Base-by-base conservation (phyloP, 2,888 invertebrate species). In the Andrena trimmerana region DNA sequence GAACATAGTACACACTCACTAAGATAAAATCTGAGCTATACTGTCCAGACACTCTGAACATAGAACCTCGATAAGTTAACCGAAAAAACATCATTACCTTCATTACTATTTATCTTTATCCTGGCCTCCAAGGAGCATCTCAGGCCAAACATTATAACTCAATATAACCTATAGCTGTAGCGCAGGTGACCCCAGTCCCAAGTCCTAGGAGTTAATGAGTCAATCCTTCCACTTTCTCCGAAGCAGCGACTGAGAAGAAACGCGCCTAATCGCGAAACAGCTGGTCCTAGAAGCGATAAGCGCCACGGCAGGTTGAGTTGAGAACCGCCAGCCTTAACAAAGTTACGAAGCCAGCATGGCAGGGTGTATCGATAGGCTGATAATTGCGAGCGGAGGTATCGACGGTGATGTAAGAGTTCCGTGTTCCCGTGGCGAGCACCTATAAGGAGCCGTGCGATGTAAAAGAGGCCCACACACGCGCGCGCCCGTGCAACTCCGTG, bases 391-490 rank as follows among this genome's bases (percentile, higher is more conserved):
- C 76, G 79, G 83, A 81, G 77, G 85, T 88, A 85, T 83, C 75
- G 70, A 29, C 87, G 83, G 79, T 91, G 91, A 91, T 89, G 92
- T 88, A 91, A 91, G 91, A 90, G 91, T 91, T 91, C 90, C 92
- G 91, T 90, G 90, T 91, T 91, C 88, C 81, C 75, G 65, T 36
- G 71, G 57, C 62, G 52, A 8, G 52, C 48, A n/a, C 68, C 63
- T 73, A 52, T 52, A 60, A 16, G 65, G 33, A 42, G 24, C 5
- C 57, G 42, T 31, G 20, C 36, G 29, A 66, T 31, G 63, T 29
- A 48, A 29, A 67, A 27, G 24, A 42, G 27, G 48, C 24, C 20
- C 24, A 50, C 24, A 50, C n/a, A 27, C 27, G 33, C 33, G 10
- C 52, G 36, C 4, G 48, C 20, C n/a, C 20, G 24, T 42, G 8